Evolutionary conservation across 2,888 invertebrate genomes (phyloP), one percentile per base, ranked within the genome.

Genomic region (Apodemia mormo): DNA sequence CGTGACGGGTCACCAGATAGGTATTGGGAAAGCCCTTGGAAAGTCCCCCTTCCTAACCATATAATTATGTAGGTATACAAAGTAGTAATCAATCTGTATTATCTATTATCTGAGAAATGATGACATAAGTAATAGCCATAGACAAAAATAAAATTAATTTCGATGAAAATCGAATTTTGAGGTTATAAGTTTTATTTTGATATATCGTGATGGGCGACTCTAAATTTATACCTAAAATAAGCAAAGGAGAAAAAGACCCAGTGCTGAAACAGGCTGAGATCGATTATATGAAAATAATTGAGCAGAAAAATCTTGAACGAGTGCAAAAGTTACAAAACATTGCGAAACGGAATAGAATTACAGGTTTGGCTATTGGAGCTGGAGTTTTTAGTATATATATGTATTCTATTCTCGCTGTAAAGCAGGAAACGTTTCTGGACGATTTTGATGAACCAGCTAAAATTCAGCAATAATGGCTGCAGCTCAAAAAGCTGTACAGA

Each of bases 351-450:
- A 98, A 97, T 85, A 90, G 95, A 56, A 81, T 96, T 14, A 95
- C 96, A 58, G 98, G 95, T 58, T 89, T 94, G 8, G 80, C 95
- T 0, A 86, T 97, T 68, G 96, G 96, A 5, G 90, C 94, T 10
- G 94, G 95, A 43, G 97, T 96, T 0, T 72, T 97, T 2, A 94
- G 96, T 74, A 97, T 99, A 81, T 98, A 98, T 87, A 90, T 94
- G 45, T 98, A 98, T 87, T 97, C 98, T 29, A 96, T 98, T 83
- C 94, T 94, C 76, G 95, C 98, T 8, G 96, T 99, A 67, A 96
- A 96, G 83, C 98, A 98, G 84, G 99, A 99, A 88, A 97, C 95
- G 67, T 98, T 99, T 92, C 94, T 99, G 71, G 98, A 98, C 92
- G 98, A 98, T 84, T 98, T 98, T 82, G 96, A 98, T 75, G 96